These are phyloP conservation scores for Caenorhabditis japonica DNA, from an alignment of 2,888 invertebrate genomes.

Conservation along the genomic window DNA sequence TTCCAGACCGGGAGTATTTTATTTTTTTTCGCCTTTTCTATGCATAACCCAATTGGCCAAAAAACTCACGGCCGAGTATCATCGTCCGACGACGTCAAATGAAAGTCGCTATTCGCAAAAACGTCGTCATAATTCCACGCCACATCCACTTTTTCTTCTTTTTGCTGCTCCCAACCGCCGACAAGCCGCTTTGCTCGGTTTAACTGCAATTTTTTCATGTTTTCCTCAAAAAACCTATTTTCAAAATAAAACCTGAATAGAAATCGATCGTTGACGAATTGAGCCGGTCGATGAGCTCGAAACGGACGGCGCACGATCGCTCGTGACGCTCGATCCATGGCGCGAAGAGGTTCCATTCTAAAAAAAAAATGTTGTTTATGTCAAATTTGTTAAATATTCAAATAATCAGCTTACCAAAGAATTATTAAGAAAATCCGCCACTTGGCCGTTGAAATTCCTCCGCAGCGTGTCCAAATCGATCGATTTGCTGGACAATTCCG, in stretches of 20 bases:
- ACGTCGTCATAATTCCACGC: background rate
- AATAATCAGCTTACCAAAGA: background rate
- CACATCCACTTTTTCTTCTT: background rate
- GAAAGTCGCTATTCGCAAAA: slow-evolving; percentile 7
- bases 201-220: slow-evolving; percentile 12
- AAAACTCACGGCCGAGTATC: slow-evolving; percentile 40
- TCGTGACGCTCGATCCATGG: slow-evolving; percentile 14
- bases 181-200: slow-evolving; percentile 9
- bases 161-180: background rate
- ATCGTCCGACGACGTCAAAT: slow-evolving; percentile 5
- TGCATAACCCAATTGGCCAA: no score
- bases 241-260: slow-evolving; percentile 25
- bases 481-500: background rate
- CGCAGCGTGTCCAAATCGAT: slow-evolving; percentile 14
- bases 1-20: no score
- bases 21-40: no score
- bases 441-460: slow-evolving; percentile 1
- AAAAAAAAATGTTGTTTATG: slow-evolving; percentile 10
- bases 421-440: background rate
- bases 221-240: background rate
- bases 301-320: slow-evolving; percentile 37
- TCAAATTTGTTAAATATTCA: background rate
- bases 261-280: slow-evolving; percentile 17
- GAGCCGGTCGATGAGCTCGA: slow-evolving; percentile 12
- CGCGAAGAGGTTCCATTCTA: slow-evolving; percentile 7